Evolutionary conservation across 1,140 invertebrate species (phyloP).

Genomic region (Drosophila punjabiensis): DNA sequence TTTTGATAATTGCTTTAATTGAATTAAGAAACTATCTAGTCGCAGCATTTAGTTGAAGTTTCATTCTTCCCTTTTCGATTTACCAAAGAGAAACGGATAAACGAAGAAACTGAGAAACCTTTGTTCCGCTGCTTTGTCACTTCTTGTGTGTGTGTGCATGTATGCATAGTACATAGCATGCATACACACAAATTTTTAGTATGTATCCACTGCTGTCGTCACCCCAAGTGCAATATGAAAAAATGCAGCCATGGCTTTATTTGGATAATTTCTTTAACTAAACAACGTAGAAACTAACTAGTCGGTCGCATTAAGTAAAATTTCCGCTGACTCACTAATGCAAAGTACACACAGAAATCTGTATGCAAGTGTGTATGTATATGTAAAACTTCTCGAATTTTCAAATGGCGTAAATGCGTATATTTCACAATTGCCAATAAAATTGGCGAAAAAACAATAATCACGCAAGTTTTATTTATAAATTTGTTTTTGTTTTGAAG

Average conservation of each 20-base stretch:
- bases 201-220: slow-evolving; percentile 31
- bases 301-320: neutral
- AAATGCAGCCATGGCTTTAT: slow-evolving; percentile 15
- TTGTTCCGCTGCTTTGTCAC: slow-evolving; percentile 41
- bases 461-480: slow-evolving; percentile 32
- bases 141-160: slow-evolving; percentile 2
- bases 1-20: too few relatives aligned
- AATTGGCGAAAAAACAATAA: slow-evolving; percentile 17
- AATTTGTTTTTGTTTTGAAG: slow-evolving; percentile 18
- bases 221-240: slow-evolving; percentile 7
- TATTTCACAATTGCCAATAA: slow-evolving; percentile 35
- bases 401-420: slow-evolving; percentile 18
- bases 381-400: slow-evolving; percentile 20
- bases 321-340: neutral
- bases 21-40: too few relatives aligned
- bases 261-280: neutral
- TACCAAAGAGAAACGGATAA: slow-evolving; percentile 10
- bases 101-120: slow-evolving; percentile 31
- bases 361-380: neutral
- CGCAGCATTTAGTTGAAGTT: too few relatives aligned
- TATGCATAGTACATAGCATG: too few relatives aligned
- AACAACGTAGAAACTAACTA: neutral
- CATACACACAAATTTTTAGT: slow-evolving; percentile 1
- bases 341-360: neutral
- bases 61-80: neutral